Conservation (phyloP, 2,888 invertebrate species). For the Cheilosia vernalis region DNA sequence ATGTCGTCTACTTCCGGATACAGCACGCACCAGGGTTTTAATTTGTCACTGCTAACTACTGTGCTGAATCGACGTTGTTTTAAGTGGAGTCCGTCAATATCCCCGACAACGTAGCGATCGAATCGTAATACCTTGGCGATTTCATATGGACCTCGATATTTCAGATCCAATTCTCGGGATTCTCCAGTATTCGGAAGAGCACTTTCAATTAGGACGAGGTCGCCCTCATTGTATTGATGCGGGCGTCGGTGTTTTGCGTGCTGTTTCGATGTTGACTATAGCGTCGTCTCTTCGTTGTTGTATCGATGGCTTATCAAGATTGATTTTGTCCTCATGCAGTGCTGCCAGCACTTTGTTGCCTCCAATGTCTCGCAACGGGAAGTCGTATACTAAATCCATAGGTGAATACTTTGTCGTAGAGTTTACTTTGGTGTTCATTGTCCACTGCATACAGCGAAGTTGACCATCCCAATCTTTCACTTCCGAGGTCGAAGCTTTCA, state of each 20-base stretch:
- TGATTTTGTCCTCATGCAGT: slow-evolving; percentile 1
- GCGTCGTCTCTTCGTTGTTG: neutral
- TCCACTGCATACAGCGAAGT: slow-evolving; percentile 30
- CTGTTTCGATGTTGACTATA: neutral
- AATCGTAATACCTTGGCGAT: slow-evolving; percentile 66
- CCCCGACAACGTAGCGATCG: slow-evolving; percentile 75
- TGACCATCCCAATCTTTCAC: slow-evolving; percentile 22
- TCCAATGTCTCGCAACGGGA: too few species aligned
- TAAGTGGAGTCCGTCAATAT: slow-evolving; percentile 49
- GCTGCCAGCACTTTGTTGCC: too few species aligned
- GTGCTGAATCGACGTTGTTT: slow-evolving; percentile 41
- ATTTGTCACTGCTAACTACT: slow-evolving; percentile 54
- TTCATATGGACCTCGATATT: neutral
- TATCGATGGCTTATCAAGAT: neutral
- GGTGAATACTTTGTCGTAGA: slow-evolving; percentile 29
- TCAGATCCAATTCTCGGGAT: neutral
- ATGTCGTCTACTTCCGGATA: slow-evolving; percentile 44
- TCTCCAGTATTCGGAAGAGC: neutral
- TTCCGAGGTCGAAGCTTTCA: neutral
- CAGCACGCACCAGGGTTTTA: slow-evolving; percentile 59
- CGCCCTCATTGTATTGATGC: neutral
- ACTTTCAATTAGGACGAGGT: neutral
- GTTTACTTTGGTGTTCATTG: slow-evolving; percentile 11
- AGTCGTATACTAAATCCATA: too few species aligned
- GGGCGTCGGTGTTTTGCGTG: neutral